Evolutionary conservation across 2,888 invertebrate species (phyloP).

Genomic region (Dusona sp.): DNA sequence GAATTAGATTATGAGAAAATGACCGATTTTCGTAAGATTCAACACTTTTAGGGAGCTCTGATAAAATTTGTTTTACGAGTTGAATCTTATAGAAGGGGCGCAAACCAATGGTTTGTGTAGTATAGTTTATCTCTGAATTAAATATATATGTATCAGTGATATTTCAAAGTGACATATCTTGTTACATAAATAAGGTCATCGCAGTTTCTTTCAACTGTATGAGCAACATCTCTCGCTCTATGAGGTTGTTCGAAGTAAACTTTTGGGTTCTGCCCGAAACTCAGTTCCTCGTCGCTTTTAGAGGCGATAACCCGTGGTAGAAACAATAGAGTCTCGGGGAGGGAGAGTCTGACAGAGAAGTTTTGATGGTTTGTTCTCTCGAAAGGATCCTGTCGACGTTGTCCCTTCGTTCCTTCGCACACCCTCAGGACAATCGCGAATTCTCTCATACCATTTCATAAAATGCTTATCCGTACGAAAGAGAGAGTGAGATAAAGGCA

Average conservation of each 20-base stretch:
- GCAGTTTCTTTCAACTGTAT: neutral
- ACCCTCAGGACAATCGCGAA: slow-evolving; percentile 36
- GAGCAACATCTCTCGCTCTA: neutral
- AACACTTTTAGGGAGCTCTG: too few species aligned
- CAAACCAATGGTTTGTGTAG: too few species aligned
- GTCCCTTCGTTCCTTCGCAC: slow-evolving; percentile 15
- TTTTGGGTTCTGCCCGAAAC: slow-evolving; percentile 20
- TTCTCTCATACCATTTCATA: slow-evolving; percentile 32
- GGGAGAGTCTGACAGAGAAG: slow-evolving; percentile 16
- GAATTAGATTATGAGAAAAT: too few species aligned
- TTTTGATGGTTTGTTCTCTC: slow-evolving; percentile 25
- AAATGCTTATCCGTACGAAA: neutral
- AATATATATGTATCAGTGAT: neutral
- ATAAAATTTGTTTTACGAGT: too few species aligned
- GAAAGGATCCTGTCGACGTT: slow-evolving; percentile 26
- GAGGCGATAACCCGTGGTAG: slow-evolving; percentile 38
- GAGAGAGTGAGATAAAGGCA: neutral
- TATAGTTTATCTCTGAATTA: too few species aligned
- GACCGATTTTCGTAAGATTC: too few species aligned
- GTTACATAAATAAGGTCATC: neutral
- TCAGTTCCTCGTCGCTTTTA: neutral
- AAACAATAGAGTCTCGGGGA: slow-evolving; percentile 57
- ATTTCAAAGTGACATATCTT: neutral
- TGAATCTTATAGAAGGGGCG: too few species aligned
- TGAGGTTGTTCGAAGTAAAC: slow-evolving; percentile 20